Evolutionary conservation across 1,140 invertebrate genomes (phyloP), one percentile per base, ranked within the genome.

Genomic region (Ditylenchus dipsaci): DNA sequence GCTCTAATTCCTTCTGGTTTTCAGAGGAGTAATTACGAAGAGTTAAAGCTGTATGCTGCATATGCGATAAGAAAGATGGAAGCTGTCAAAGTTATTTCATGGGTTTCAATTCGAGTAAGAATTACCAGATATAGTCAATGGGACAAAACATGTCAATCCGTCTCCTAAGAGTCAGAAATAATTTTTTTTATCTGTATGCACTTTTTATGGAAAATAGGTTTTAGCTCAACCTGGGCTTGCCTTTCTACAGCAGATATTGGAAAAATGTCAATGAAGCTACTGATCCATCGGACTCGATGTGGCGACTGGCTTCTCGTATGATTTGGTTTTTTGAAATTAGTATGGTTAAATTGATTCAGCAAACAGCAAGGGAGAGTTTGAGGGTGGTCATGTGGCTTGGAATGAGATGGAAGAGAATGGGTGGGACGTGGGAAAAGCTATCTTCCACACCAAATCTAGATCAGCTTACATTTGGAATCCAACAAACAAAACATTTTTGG

Each of bases 221-320:
- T 43, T 62, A 76, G 76, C 63, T 78, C n/a, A 80, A 74, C 29
- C 71, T 82, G 67, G 81, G 80, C 7, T 30, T 82, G 17, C 79
- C 81, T 15, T 83, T 82, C 65, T 82, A 83, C 61, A 81, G 80
- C 17, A 63, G 80, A 7, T 82, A 57, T 65, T 82, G 80, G 80
- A 75, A 82, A n/a, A 76, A 78, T 49, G 80, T 82, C 8, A 73
- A 75, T 3, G 71, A 82, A 29, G 66, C 81, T 21, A 74, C 82
- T 26, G 78, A 82, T 38, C 43, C 67, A 21, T 27, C 38, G 1
- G 78, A 83, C 65, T 64, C 65, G 13, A 82, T 83, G 79, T 83
- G 81, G 81, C 57, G 79, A 62, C 62, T 57, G 23, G 78, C 73
- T 8, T 65, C 67, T 17, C 49, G 33, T 38, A 38, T 5, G 33